A percentile compares a stretch with the other conserved stretches of the same genome.
Evolutionary conservation across 2,888 invertebrate genomes (phyloP).

Genomic region (Gandaritis pyraliata): DNA sequence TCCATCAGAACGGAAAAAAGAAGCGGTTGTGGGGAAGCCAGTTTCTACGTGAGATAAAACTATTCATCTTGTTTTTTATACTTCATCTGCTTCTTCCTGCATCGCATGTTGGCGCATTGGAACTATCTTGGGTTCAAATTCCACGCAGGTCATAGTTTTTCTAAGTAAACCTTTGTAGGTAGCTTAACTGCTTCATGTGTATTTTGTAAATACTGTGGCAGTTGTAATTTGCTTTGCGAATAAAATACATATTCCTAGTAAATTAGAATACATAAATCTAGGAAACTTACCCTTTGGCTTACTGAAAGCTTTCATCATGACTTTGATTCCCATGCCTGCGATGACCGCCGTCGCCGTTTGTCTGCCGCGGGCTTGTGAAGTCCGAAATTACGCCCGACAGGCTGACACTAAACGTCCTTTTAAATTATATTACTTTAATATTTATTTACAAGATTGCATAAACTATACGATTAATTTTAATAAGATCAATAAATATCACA

Average conservation of each 20-base stretch:
- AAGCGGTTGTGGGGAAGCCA: constrained; percentile 13
- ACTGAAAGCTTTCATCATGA: constrained; percentile 93
- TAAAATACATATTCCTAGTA: too few relatives aligned
- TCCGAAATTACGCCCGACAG: constrained; percentile 54
- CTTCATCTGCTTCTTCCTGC: neutral
- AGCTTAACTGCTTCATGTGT: too few relatives aligned
- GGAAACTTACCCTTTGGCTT: constrained; percentile 90
- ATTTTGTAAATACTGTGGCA: too few relatives aligned
- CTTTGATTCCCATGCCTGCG: constrained; percentile 94
- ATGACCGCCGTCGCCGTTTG: constrained; percentile 74
- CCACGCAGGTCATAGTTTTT: too few relatives aligned
- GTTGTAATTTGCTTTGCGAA: too few relatives aligned
- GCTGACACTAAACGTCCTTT: constrained; percentile 43
- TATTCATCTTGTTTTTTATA: neutral
- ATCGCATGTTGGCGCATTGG: neutral
- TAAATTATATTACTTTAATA: constrained; percentile 45
- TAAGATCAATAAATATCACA: constrained; percentile 81
- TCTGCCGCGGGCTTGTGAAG: constrained; percentile 62
- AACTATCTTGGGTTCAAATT: too few relatives aligned
- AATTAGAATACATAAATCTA: too few relatives aligned
- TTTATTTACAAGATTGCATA: constrained; percentile 52
- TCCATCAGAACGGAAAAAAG: constrained; percentile 17
- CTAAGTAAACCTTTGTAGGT: too few relatives aligned
- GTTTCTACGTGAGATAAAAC: constrained; percentile 5
- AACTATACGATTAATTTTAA: constrained; percentile 60